Evolutionary conservation across 2,888 invertebrate species (phyloP), one percentile per base, ranked within the genome.

Genomic region (Temnothorax rugatulus): DNA sequence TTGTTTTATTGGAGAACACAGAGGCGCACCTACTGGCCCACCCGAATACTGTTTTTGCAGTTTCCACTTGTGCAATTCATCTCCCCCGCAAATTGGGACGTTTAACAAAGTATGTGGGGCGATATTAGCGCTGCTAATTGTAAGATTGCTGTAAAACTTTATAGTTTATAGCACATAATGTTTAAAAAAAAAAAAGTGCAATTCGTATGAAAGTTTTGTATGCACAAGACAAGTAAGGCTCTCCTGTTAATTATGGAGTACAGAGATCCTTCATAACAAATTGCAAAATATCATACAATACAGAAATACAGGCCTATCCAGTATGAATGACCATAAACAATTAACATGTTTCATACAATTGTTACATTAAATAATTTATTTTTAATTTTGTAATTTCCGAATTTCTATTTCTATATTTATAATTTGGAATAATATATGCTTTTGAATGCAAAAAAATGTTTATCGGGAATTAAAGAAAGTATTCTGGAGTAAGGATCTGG

Each of bases 11-110:
- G 95, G 96, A 11, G 96, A 97, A 90, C 96, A 97, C 90, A 96
- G 97, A 91, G 97, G 96, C 4, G 95, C 96, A 84, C 96, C 96
- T 81, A 96, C 95, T 41, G 96, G 96, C 41, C 95, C 96, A 59
- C 95, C 96, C 0, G 96, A 96, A 95, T 97, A 97, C 94, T 98
- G 98, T 94, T 98, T 97, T 94, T 98, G 98, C 92, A 96, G 96
- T 57, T 96, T 96, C 64, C 96, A 97, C 92, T 95, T 97, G 63
- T 98, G 98, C 95, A 98, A 98, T 95, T 95, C 96, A 13, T 93
- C 91, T 38, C 83, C 81, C 8, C 59, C 81, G 4, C 59, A 61
- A 71, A 83, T 71, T 25, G 71, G 82, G 96, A 93, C 47, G 95
- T 95, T 90, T 92, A 68, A 86, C 90, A 18, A 77, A 69, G 64